phyloP scores from a whole-genome alignment of 2,113 vertebrate species.

The Paedocypris sp. region DNA sequence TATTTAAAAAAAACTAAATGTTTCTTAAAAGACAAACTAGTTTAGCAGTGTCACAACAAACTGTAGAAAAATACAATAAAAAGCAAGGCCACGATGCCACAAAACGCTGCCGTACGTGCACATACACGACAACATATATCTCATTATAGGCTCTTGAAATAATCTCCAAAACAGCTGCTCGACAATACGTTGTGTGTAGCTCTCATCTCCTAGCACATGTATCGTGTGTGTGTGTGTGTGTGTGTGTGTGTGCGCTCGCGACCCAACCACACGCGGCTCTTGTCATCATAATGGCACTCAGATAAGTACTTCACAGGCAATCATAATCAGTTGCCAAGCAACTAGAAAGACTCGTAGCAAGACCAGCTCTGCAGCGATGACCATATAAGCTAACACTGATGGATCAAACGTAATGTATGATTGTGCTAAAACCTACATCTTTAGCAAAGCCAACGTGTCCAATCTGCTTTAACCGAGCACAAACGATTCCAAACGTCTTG shows the following conservation, averaged over 20 bases:
- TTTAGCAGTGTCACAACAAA: too few species aligned
- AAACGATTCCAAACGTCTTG: too few species aligned
- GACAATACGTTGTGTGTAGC: constrained; percentile 26
- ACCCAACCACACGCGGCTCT: constrained; percentile 35
- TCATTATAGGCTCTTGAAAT: constrained; percentile 29
- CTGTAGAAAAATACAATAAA: not conserved
- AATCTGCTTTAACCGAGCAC: too few species aligned
- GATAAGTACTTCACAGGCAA: constrained; percentile 48
- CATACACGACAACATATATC: constrained; percentile 18
- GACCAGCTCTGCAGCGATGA: constrained; percentile 37
- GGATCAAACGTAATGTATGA: constrained; percentile 32
- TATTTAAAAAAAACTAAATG: too few species aligned
- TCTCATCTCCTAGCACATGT: constrained; percentile 6
- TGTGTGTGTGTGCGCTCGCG: constrained; percentile 17
- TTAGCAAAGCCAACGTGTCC: constrained; percentile 24
- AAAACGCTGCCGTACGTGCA: not conserved
- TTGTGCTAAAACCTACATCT: constrained; percentile 22
- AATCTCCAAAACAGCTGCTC: constrained; percentile 32
- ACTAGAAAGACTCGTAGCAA: constrained; percentile 36
- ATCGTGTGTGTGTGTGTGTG: not conserved
- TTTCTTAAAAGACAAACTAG: too few species aligned
- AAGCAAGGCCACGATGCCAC: not conserved
- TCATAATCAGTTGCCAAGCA: constrained; percentile 53
- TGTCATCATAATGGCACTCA: constrained; percentile 43
- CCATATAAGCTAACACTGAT: constrained; percentile 40